Evolutionary conservation across 2,888 invertebrate species (phyloP).

Genomic region (Netelia inedita): DNA sequence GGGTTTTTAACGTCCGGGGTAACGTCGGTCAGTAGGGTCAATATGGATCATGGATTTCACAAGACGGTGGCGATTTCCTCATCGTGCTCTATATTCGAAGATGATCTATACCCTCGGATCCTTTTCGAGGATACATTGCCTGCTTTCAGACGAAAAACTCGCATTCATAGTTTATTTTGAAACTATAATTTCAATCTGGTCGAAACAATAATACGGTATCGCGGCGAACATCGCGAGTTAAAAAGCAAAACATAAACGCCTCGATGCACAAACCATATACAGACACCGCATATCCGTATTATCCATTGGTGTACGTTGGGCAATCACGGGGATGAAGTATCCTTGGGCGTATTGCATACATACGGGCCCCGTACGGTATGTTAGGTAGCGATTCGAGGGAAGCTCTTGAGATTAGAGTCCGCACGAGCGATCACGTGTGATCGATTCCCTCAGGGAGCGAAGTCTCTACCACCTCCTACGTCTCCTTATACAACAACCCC

Average conservation of each 20-base stretch:
- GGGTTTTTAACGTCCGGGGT: too few species aligned
- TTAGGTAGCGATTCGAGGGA: slow-evolving; percentile 30
- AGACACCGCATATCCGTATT: slow-evolving; percentile 18
- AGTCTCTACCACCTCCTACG: slow-evolving; percentile 21
- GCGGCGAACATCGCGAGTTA: background rate
- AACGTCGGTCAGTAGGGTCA: too few species aligned
- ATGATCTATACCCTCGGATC: too few species aligned
- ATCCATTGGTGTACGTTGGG: slow-evolving; percentile 49
- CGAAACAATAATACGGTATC: too few species aligned
- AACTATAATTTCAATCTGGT: too few species aligned
- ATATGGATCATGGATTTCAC: too few species aligned
- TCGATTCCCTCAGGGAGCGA: slow-evolving; percentile 60
- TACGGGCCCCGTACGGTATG: background rate
- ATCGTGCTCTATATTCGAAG: too few species aligned
- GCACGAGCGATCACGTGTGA: slow-evolving; percentile 55
- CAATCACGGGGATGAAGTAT: slow-evolving; percentile 18
- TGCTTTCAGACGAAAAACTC: too few species aligned
- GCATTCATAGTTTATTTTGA: too few species aligned
- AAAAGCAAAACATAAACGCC: slow-evolving; percentile 28
- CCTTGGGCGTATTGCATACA: background rate
- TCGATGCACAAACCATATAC: slow-evolving; percentile 17
- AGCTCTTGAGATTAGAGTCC: slow-evolving; percentile 61
- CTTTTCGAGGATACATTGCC: too few species aligned
- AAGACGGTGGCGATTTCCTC: too few species aligned
- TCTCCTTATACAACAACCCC: background rate